Conservation (phyloP, 2,888 invertebrate genomes). For the Ormyrus pomaceus region DNA sequence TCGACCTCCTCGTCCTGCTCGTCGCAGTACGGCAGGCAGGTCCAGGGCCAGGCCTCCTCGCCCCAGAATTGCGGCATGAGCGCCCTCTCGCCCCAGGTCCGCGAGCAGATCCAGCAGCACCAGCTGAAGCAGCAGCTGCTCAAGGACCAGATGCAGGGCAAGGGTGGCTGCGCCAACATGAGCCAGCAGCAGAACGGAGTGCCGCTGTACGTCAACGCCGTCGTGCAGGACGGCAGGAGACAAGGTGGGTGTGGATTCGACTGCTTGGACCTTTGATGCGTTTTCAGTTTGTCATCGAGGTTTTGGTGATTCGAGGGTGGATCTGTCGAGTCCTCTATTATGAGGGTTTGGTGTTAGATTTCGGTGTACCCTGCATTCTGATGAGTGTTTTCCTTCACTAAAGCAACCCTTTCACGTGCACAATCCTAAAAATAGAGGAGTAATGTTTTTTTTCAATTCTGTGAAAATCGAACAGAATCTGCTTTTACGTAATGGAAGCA, state of each 20-base stretch:
- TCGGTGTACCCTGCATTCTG: too few relatives aligned
- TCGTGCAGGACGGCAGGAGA: conserved; percentile 69
- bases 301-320: too few relatives aligned
- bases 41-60: conserved; percentile 50
- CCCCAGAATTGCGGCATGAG: conserved; percentile 65
- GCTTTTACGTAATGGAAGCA: too few relatives aligned
- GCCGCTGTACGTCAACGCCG: conserved; percentile 85
- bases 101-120: conserved; percentile 72
- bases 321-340: too few relatives aligned
- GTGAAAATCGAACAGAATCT: too few relatives aligned
- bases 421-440: too few relatives aligned
- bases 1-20: conserved; percentile 56
- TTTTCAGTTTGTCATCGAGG: too few relatives aligned
- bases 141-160: conserved; percentile 72
- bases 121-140: conserved; percentile 70
- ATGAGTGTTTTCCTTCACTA: too few relatives aligned
- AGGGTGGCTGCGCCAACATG: conserved; percentile 55
- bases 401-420: too few relatives aligned
- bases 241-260: conserved; percentile 56
- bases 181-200: conserved; percentile 61
- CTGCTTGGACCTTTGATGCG: too few relatives aligned
- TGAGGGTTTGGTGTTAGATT: too few relatives aligned
- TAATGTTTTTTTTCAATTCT: too few relatives aligned
- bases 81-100: conserved; percentile 66
- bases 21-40: conserved; percentile 56